Evolutionary conservation across 2,797 vertebrate genomes (phyloP).

Genomic region (Tapirus indicus): DNA sequence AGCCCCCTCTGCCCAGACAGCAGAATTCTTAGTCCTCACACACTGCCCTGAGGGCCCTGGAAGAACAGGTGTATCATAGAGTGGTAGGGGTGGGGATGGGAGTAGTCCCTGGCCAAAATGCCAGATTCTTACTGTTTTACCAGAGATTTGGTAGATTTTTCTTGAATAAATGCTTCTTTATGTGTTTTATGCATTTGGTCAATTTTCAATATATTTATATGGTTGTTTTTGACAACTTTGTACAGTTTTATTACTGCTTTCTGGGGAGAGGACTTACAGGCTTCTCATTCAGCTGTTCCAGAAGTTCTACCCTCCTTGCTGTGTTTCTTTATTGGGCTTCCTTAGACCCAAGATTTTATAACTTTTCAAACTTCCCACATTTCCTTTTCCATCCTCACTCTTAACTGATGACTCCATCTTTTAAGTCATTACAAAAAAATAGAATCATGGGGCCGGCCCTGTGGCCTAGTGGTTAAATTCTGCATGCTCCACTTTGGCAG

Average conservation of each 20-base stretch:
- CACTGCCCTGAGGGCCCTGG: neutral
- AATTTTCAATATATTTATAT: neutral
- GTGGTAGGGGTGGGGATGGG: neutral
- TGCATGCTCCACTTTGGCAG: too few relatives aligned
- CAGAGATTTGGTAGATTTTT: neutral
- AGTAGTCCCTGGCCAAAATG: neutral
- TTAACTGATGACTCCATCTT: neutral
- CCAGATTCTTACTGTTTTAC: neutral
- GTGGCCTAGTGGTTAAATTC: too few relatives aligned
- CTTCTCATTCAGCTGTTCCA: neutral
- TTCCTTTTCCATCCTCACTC: neutral
- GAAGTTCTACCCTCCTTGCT: neutral
- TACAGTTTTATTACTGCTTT: neutral
- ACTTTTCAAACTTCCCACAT: neutral
- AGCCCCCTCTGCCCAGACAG: neutral
- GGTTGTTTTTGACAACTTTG: neutral
- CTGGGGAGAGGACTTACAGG: neutral
- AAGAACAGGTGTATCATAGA: neutral
- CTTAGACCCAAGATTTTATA: neutral
- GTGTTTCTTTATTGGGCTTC: neutral
- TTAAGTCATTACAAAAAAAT: neutral
- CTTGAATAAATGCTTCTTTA: neutral
- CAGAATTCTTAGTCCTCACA: neutral
- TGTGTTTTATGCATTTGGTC: neutral
- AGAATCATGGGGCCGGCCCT: neutral